phyloP scores from a whole-genome alignment of 2,888 invertebrate genomes.

The Frankliniella intonsa region DNA sequence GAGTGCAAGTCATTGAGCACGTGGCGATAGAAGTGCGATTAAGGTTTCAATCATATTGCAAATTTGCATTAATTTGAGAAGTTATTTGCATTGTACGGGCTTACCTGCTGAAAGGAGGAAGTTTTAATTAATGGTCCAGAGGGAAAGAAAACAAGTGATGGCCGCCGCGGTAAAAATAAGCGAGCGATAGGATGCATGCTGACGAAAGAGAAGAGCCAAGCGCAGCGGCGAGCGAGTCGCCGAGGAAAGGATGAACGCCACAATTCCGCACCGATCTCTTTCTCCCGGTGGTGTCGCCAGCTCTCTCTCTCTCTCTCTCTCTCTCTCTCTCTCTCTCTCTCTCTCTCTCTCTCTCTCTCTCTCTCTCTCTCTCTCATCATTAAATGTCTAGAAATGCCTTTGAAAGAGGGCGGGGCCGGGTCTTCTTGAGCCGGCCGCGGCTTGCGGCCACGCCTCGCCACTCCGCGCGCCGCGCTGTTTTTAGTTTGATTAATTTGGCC shows the following conservation, averaged over 20 bases:
- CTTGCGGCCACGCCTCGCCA: no score
- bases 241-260: neutral
- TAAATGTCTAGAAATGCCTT: slow-evolving; percentile 4
- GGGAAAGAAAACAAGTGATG: neutral
- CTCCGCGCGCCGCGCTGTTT: neutral
- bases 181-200: neutral
- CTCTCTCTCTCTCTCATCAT: neutral
- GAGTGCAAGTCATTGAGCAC: no score
- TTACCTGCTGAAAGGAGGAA: no score
- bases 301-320: neutral
- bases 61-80: no score
- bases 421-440: neutral
- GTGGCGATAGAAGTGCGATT: no score
- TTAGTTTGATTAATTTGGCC: neutral
- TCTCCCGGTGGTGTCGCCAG: neutral
- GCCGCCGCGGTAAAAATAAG: no score
- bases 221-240: no score
- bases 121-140: neutral
- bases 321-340: neutral
- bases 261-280: neutral
- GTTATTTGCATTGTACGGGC: no score
- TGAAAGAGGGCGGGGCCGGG: neutral
- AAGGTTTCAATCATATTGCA: no score
- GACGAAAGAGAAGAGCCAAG: neutral
- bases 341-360: neutral